Evolutionary conservation across 2,888 invertebrate species (phyloP).

Genomic region (Rhagophthalmus giganteus): DNA sequence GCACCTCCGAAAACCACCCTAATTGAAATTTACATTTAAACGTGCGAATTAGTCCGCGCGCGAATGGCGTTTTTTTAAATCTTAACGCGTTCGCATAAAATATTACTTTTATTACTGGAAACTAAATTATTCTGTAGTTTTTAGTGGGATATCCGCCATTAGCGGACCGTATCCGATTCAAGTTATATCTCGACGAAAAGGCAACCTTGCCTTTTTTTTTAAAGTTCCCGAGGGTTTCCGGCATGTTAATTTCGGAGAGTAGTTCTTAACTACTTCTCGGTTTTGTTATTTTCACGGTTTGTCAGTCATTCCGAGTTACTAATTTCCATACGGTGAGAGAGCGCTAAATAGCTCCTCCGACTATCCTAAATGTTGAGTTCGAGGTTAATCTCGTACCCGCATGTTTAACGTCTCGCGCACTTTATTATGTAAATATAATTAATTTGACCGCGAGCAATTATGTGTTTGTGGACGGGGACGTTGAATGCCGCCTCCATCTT

Average conservation of each 20-base stretch:
- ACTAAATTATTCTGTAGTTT: too few species aligned
- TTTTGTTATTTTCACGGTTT: constrained; percentile 16
- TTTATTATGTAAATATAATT: not conserved
- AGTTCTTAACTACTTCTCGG: constrained; percentile 2
- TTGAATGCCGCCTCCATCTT: too few species aligned
- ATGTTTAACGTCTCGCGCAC: not conserved
- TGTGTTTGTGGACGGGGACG: not conserved
- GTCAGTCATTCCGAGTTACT: constrained; percentile 1
- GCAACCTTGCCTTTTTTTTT: constrained; percentile 16
- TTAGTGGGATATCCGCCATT: constrained; percentile 23
- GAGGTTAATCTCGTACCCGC: not conserved
- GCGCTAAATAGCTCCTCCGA: too few species aligned
- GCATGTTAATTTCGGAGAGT: constrained; percentile 12
- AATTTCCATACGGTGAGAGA: constrained; percentile 2
- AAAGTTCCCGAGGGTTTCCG: constrained; percentile 12
- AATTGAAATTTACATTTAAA: too few species aligned
- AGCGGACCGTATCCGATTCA: constrained; percentile 19
- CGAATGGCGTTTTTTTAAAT: too few species aligned
- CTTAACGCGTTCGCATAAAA: too few species aligned
- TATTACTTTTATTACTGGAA: too few species aligned
- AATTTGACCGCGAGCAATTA: too few species aligned
- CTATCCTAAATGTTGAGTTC: not conserved
- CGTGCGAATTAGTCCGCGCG: too few species aligned
- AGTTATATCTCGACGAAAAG: constrained; percentile 10
- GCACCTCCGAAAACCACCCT: too few species aligned